Conservation (phyloP, 2,113 vertebrate genomes). For the Galemys pyrenaicus region DNA sequence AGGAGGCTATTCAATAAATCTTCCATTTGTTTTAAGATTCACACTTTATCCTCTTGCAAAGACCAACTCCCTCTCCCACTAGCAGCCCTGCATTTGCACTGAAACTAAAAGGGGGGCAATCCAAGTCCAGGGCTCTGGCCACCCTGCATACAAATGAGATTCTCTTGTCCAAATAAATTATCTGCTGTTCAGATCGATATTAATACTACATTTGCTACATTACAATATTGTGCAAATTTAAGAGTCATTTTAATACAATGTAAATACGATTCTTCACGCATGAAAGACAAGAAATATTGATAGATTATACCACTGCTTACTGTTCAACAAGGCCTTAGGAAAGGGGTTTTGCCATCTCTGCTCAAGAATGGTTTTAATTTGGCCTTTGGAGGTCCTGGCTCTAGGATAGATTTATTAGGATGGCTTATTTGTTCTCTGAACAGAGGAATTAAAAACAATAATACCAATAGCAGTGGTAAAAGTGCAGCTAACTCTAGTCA, state of each 20-base stretch:
- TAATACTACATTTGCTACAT: conserved; percentile 88
- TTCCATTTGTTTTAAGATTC: conserved; percentile 87
- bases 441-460: conserved; percentile 74
- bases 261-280: conserved; percentile 86
- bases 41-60: conserved; percentile 83
- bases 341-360: conserved; percentile 80
- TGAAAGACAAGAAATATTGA: conserved; percentile 84
- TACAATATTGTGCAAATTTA: conserved; percentile 87
- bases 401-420: conserved; percentile 77
- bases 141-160: conserved; percentile 87
- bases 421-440: conserved; percentile 72
- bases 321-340: conserved; percentile 83
- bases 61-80: conserved; percentile 73
- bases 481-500: conserved; percentile 40
- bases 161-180: conserved; percentile 88
- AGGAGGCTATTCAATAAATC: conserved; percentile 83
- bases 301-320: conserved; percentile 81
- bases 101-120: conserved; percentile 86
- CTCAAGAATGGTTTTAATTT: conserved; percentile 83
- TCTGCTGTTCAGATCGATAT: conserved; percentile 87
- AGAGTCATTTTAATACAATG: conserved; percentile 85
- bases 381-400: conserved; percentile 74
- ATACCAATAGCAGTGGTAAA: conserved; percentile 57
- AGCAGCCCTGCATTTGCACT: conserved; percentile 85
- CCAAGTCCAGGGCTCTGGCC: conserved; percentile 84